phyloP scores from a whole-genome alignment of 2,797 vertebrate genomes.

The Oryzias sinensis region DNA sequence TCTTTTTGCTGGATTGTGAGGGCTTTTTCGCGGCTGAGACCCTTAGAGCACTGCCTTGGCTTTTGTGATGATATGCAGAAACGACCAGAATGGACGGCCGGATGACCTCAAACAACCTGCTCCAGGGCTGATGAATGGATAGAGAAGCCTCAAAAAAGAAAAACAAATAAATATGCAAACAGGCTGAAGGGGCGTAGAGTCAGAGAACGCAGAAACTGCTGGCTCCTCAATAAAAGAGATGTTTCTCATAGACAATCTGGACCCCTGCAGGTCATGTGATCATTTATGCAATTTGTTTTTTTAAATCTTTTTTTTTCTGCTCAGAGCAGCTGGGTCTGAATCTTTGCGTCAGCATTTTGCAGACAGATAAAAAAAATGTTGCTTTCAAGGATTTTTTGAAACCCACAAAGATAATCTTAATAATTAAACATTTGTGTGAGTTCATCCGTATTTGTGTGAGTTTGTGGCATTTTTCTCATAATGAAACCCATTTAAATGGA shows the following conservation, averaged over 20 bases:
- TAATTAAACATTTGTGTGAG: too few relatives aligned
- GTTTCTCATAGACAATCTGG: constrained; percentile 6
- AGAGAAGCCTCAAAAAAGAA: constrained; percentile 27
- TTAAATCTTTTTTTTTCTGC: constrained; percentile 12
- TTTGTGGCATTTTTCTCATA: too few relatives aligned
- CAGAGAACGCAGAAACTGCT: constrained; percentile 8
- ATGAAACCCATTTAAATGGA: too few relatives aligned
- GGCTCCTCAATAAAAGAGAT: constrained; percentile 1
- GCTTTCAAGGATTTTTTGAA: constrained; percentile 14
- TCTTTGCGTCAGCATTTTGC: constrained; percentile 40
- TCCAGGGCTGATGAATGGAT: constrained; percentile 50
- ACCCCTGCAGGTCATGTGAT: constrained; percentile 37
- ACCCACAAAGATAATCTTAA: too few relatives aligned
- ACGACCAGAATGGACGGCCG: constrained; percentile 56
- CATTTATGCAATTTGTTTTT: constrained; percentile 39
- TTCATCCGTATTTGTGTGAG: too few relatives aligned
- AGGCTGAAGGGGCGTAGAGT: constrained; percentile 7
- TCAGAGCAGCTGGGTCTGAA: constrained; percentile 11
- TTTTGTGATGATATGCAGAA: constrained; percentile 69
- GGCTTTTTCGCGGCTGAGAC: constrained; percentile 52
- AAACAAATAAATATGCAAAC: constrained; percentile 36
- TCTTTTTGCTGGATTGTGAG: constrained; percentile 59
- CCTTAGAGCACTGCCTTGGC: constrained; percentile 58
- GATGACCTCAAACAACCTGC: constrained; percentile 53
- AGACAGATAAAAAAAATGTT: constrained; percentile 37